A percentile compares a stretch with the other conserved stretches of the same genome.
phyloP scores from a whole-genome alignment of 2,797 vertebrate genomes.

The Aotus griseimembra region DNA sequence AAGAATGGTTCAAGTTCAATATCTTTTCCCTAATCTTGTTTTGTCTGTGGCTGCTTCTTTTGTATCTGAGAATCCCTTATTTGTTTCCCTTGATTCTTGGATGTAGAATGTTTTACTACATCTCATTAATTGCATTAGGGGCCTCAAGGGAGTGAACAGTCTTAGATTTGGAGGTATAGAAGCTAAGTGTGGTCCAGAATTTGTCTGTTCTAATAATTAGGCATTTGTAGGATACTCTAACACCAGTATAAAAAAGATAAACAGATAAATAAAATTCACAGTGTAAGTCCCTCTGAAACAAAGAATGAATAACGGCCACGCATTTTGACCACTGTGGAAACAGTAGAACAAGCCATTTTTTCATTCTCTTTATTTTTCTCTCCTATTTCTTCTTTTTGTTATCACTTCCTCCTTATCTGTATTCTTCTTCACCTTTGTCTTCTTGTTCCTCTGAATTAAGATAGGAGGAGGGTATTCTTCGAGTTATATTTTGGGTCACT shows the following conservation, averaged over 20 bases:
- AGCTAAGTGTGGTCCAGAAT: slow-evolving; percentile 15
- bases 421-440: neutral
- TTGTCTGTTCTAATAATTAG: neutral
- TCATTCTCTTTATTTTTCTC: neutral
- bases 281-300: slow-evolving; percentile 39
- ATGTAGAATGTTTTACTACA: slow-evolving; percentile 43
- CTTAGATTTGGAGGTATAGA: slow-evolving; percentile 28
- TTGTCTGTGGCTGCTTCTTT: neutral
- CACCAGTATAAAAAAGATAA: neutral
- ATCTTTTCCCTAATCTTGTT: slow-evolving; percentile 40
- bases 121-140: slow-evolving; percentile 45
- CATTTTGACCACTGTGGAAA: neutral
- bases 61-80: neutral
- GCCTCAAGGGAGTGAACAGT: neutral
- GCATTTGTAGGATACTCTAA: neutral
- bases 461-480: neutral
- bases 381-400: neutral
- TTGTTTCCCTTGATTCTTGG: neutral
- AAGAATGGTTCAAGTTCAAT: slow-evolving; percentile 30
- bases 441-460: slow-evolving; percentile 36
- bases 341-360: neutral
- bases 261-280: slow-evolving; percentile 42
- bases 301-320: neutral
- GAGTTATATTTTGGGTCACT: neutral
- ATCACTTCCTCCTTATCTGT: neutral